Evolutionary conservation across 2,113 vertebrate species (phyloP).

Genomic region (Willisornis vidua): DNA sequence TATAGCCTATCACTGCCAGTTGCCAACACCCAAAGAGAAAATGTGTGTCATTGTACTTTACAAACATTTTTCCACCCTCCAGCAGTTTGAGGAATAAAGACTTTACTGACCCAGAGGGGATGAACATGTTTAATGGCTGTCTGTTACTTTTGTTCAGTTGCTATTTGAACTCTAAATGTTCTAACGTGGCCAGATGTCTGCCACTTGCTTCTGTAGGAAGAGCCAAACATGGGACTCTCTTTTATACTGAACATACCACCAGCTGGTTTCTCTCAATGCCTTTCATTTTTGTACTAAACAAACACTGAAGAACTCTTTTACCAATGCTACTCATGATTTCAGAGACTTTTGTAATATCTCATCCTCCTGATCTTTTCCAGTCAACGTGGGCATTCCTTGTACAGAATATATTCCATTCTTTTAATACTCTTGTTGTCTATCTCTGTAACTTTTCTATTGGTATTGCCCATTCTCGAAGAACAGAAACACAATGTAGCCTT

Average conservation of each 20-base stretch:
- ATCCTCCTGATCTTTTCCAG: not conserved
- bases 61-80: not conserved
- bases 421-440: not conserved
- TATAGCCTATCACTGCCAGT: not conserved
- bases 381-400: not conserved
- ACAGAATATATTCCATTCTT: not conserved
- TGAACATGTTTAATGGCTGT: not conserved
- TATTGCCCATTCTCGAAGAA: not conserved
- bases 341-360: not conserved
- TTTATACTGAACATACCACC: not conserved
- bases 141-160: not conserved
- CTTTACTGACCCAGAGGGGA: not conserved
- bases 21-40: not conserved
- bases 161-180: not conserved
- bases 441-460: not conserved
- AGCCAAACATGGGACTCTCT: not conserved
- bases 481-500: not conserved
- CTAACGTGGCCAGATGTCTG: not conserved
- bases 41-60: not conserved
- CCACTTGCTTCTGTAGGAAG: not conserved
- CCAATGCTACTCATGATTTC: not conserved
- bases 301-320: not conserved
- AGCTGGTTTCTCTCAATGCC: not conserved
- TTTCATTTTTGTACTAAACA: not conserved
- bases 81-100: not conserved